phyloP scores from a whole-genome alignment of 2,113 vertebrate genomes.

The Callithrix jacchus region DNA sequence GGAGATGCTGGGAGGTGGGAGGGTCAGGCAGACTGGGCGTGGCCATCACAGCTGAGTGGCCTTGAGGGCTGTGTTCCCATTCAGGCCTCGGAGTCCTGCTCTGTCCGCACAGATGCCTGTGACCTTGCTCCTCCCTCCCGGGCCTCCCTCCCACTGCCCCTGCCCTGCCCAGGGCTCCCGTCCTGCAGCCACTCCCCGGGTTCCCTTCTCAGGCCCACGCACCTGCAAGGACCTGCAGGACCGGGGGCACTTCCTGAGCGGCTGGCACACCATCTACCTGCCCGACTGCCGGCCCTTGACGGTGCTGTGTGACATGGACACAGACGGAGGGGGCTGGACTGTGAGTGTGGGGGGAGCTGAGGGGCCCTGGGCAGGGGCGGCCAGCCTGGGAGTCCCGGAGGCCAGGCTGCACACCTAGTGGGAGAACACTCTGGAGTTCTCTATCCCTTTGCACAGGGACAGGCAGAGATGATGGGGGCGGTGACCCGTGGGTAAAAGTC shows the following conservation, averaged over 20 bases:
- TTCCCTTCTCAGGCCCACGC: not conserved
- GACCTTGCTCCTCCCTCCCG: too few species aligned
- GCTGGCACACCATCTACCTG: conserved; percentile 72
- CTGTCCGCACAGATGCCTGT: fast-evolving
- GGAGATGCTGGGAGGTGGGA: fast-evolving
- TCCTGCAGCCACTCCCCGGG: fast-evolving
- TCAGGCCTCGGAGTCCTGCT: not conserved
- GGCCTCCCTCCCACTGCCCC: too few species aligned
- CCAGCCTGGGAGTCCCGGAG: fast-evolving
- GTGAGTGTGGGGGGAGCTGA: not conserved
- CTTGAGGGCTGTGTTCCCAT: not conserved
- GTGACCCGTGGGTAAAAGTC: fast-evolving
- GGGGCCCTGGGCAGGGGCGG: fast-evolving
- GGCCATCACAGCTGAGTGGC: not conserved
- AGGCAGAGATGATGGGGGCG: too few species aligned
- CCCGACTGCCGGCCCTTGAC: conserved; percentile 35
- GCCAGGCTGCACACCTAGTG: fast-evolving
- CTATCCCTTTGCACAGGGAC: fast-evolving
- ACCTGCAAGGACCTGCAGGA: conserved; percentile 54
- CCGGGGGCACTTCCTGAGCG: conserved; percentile 17
- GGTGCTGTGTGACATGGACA: conserved; percentile 73
- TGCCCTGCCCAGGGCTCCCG: fast-evolving
- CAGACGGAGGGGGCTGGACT: conserved; percentile 25
- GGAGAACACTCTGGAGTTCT: not conserved
- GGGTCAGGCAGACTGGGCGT: fast-evolving